A percentile compares a stretch with the other conserved stretches of the same genome.
Evolutionary conservation across 1,140 invertebrate species (phyloP).

Genomic region (Eupristina koningsbergeri): DNA sequence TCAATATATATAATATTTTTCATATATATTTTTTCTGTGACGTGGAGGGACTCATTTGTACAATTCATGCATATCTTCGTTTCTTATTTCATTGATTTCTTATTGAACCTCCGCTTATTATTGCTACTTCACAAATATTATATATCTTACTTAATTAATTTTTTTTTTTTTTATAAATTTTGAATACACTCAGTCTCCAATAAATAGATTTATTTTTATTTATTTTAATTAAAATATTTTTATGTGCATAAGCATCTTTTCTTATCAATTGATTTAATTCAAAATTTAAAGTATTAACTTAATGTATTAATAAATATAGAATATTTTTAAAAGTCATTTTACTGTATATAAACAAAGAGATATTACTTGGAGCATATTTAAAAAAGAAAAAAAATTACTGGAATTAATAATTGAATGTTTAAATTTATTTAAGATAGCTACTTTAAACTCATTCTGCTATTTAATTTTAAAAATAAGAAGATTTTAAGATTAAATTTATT

Average conservation of each 20-base stretch:
- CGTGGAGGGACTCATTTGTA: constrained; percentile 74
- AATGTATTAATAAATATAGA: too few species aligned
- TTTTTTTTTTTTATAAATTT: constrained; percentile 44
- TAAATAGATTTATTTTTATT: constrained; percentile 24
- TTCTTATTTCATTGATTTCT: constrained; percentile 71
- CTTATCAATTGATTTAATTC: background rate
- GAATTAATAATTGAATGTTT: too few species aligned
- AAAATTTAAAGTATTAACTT: background rate
- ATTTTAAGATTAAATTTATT: constrained; percentile 17
- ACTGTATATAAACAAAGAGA: too few species aligned
- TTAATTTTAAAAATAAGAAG: background rate
- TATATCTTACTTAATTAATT: constrained; percentile 23
- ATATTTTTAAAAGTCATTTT: too few species aligned
- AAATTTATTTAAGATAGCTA: too few species aligned
- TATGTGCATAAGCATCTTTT: constrained; percentile 24
- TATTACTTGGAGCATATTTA: too few species aligned
- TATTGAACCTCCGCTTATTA: constrained; percentile 59
- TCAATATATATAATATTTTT: constrained; percentile 67
- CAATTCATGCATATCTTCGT: constrained; percentile 72
- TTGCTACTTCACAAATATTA: constrained; percentile 50
- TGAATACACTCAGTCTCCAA: constrained; percentile 42
- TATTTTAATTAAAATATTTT: constrained; percentile 41
- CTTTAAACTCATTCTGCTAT: background rate
- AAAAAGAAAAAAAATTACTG: too few species aligned
- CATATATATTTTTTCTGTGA: constrained; percentile 69